phyloP scores from a whole-genome alignment of 2,113 vertebrate species.

The Strigops habroptila region DNA sequence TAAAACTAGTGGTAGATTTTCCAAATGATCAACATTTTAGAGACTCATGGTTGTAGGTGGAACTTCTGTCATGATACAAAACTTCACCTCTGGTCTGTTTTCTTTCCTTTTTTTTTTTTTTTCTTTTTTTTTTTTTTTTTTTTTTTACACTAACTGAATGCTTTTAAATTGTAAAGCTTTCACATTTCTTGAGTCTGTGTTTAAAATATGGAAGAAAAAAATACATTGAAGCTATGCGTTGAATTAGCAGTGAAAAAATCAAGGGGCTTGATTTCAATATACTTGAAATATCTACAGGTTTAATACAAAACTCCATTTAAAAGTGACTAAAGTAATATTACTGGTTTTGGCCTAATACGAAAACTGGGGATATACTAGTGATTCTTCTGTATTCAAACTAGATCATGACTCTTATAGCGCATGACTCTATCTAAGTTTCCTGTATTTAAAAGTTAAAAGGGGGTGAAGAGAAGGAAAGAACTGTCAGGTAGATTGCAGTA shows the following conservation, averaged over 20 bases:
- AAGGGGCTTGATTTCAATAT: not conserved
- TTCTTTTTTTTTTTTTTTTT: too few relatives aligned
- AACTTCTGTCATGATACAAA: not conserved
- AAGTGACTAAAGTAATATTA: not conserved
- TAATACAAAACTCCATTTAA: not conserved
- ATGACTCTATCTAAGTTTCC: not conserved
- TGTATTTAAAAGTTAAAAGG: not conserved
- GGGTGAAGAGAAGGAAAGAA: not conserved
- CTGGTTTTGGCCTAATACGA: not conserved
- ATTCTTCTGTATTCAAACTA: not conserved
- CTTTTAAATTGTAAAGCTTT: not conserved
- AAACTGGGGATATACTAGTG: not conserved
- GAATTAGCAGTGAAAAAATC: not conserved
- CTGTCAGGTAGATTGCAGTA: not conserved
- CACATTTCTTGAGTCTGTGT: not conserved
- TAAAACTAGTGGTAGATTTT: conserved; percentile 14
- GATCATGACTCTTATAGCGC: not conserved
- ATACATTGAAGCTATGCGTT: not conserved
- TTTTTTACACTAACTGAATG: not conserved
- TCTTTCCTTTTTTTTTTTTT: not conserved
- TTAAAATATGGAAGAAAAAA: not conserved
- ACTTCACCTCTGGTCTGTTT: not conserved
- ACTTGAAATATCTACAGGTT: not conserved
- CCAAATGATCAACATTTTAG: not conserved
- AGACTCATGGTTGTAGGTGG: not conserved